These are phyloP conservation scores for Morelia viridis DNA, from an alignment of 2,797 vertebrate species.

Conservation along the genomic window DNA sequence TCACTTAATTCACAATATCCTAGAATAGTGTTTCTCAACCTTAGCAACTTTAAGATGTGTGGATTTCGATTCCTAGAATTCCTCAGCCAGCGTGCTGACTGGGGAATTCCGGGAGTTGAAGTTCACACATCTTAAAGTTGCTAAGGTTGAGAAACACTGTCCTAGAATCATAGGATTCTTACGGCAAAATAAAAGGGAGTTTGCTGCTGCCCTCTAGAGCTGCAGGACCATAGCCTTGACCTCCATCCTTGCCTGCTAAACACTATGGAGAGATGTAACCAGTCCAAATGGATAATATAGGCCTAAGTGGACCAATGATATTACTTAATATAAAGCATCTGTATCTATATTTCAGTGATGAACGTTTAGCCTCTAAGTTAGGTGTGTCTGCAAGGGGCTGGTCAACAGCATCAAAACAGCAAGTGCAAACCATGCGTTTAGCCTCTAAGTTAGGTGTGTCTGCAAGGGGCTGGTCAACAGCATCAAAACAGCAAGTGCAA, in stretches of 20 bases:
- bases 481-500: background rate
- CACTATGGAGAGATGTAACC: background rate
- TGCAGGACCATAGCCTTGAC: background rate
- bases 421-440: background rate
- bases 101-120: background rate
- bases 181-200: background rate
- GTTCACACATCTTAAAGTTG: background rate
- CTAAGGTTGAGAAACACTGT: no score
- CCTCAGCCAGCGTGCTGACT: background rate
- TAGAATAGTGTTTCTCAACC: background rate
- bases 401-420: background rate
- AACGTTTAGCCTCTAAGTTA: background rate
- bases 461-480: no score
- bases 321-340: background rate
- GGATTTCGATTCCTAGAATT: background rate
- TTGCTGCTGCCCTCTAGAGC: background rate
- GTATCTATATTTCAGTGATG: background rate
- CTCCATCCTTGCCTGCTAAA: background rate
- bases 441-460: no score
- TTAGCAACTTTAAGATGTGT: background rate
- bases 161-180: no score
- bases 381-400: background rate
- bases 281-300: background rate
- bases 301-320: background rate
- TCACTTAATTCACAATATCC: background rate